Evolutionary conservation across 2,797 vertebrate genomes (phyloP).

Genomic region (Darevskia nairensis): DNA sequence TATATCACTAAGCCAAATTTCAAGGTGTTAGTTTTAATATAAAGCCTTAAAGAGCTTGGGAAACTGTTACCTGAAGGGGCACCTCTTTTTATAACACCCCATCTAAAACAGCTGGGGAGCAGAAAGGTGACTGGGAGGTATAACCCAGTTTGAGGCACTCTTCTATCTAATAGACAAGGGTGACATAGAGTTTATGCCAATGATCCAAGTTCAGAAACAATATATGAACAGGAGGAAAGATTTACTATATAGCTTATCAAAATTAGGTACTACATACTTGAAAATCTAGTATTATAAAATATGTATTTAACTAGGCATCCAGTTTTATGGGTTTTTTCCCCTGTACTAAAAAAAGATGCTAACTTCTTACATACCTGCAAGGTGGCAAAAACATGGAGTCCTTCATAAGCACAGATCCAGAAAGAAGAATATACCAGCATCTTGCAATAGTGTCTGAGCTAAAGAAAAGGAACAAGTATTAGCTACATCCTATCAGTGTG

Average conservation of each 20-base stretch:
- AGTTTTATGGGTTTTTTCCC: not conserved
- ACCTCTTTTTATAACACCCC: no score
- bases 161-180: no score
- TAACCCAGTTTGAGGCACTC: no score
- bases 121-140: no score
- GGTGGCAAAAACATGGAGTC: conserved; percentile 95
- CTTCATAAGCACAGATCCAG: conserved; percentile 94
- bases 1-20: no score
- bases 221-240: not conserved
- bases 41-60: no score
- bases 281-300: not conserved
- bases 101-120: no score
- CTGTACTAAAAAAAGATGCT: not conserved
- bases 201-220: not conserved
- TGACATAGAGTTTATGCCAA: not conserved
- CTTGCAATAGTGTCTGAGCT: conserved; percentile 92
- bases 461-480: conserved; percentile 57
- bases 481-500: not conserved
- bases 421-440: conserved; percentile 96
- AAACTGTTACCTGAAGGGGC: no score
- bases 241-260: not conserved
- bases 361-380: conserved; percentile 77
- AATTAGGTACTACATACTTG: not conserved
- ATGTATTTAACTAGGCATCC: not conserved
- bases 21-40: no score